phyloP scores from a whole-genome alignment of 1,140 invertebrate genomes.

The Leptopilina clavipes region DNA sequence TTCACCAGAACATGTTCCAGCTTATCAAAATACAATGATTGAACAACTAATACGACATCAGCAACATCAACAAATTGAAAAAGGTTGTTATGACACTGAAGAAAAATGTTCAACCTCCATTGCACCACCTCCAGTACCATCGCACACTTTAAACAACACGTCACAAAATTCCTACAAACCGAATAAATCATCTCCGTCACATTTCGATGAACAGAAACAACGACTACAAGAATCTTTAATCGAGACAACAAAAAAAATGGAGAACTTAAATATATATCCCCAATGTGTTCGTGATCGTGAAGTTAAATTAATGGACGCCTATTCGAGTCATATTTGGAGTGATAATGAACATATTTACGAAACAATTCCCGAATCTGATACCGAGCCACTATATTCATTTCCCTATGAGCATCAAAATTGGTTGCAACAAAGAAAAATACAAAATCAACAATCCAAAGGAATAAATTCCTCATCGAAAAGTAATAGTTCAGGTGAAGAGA shows the following conservation, averaged over 20 bases:
- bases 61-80: slow-evolving; percentile 63
- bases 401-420: slow-evolving; percentile 77
- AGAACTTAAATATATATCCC: slow-evolving; percentile 56
- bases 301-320: slow-evolving; percentile 64
- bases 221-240: slow-evolving; percentile 62
- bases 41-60: slow-evolving; percentile 75
- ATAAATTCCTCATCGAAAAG: slow-evolving; percentile 73
- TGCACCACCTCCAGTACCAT: slow-evolving; percentile 52
- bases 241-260: slow-evolving; percentile 66
- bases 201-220: slow-evolving; percentile 32
- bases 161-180: slow-evolving; percentile 34
- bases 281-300: slow-evolving; percentile 47
- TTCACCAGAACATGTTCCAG: slow-evolving; percentile 65
- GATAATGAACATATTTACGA: slow-evolving; percentile 82
- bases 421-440: slow-evolving; percentile 42
- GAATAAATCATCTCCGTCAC: slow-evolving; percentile 29
- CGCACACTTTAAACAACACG: slow-evolving; percentile 42
- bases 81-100: slow-evolving; percentile 54
- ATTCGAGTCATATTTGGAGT: slow-evolving; percentile 67
- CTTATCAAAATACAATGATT: slow-evolving; percentile 77
- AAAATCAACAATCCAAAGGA: slow-evolving; percentile 37
- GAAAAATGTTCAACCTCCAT: slow-evolving; percentile 53
- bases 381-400: slow-evolving; percentile 81
- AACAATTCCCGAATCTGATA: slow-evolving; percentile 80
- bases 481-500: slow-evolving; percentile 77